phyloP scores from a whole-genome alignment of 2,113 vertebrate species.

The Aix galericulata region DNA sequence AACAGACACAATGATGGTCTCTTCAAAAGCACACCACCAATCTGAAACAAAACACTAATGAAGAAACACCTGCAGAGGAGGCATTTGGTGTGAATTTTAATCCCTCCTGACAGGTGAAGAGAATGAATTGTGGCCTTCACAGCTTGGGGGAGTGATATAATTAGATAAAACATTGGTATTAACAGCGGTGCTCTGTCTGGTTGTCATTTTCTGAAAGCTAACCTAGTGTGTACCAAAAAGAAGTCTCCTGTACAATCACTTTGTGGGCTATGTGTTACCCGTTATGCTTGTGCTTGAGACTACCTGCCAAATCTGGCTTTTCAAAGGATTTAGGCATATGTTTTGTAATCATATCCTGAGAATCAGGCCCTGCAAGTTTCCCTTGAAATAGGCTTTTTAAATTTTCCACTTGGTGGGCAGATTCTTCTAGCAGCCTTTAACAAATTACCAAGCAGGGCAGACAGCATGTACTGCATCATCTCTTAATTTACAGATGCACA shows the following conservation, averaged over 20 bases:
- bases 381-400: not conserved
- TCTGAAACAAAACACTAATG: not conserved
- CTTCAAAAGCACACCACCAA: not conserved
- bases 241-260: not conserved
- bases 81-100: not conserved
- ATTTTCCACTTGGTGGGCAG: not conserved
- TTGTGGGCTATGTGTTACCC: not conserved
- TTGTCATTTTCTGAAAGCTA: conserved; percentile 1
- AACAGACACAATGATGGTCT: not conserved
- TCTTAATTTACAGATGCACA: not conserved
- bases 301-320: not conserved
- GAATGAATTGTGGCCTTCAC: not conserved
- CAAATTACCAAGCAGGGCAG: not conserved
- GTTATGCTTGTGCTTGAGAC: not conserved
- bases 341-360: not conserved
- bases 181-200: not conserved
- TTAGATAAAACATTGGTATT: conserved; percentile 12
- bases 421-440: not conserved
- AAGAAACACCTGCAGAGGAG: not conserved
- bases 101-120: not conserved
- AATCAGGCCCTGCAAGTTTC: not conserved
- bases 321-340: not conserved
- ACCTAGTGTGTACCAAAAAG: not conserved
- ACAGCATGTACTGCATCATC: too few relatives aligned
- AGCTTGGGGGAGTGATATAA: not conserved